Percentiles rank a stretch among this genome's conserved stretches.
Evolutionary conservation across 1,140 invertebrate genomes (phyloP).

Genomic region (Tetramorium alpestre): DNA sequence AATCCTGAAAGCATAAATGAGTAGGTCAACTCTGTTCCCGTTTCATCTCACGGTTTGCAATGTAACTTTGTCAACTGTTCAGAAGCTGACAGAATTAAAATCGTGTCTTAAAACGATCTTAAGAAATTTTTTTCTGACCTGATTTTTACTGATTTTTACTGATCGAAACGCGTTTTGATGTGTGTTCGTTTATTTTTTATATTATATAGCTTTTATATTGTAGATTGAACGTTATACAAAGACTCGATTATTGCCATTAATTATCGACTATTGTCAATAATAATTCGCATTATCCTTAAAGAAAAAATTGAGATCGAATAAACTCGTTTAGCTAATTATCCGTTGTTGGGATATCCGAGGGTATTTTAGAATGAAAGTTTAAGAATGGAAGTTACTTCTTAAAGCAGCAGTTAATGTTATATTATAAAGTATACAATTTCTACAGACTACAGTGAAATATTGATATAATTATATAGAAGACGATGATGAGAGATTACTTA

Average conservation of each 20-base stretch:
- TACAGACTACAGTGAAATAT: constrained; percentile 19
- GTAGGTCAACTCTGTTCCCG: constrained; percentile 26
- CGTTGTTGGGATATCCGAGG: constrained; percentile 14
- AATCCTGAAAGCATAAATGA: constrained; percentile 55
- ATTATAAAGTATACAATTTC: constrained; percentile 18
- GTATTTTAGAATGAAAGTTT: constrained; percentile 21
- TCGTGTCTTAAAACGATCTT: neutral
- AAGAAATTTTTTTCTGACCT: neutral
- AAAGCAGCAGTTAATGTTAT: constrained; percentile 37
- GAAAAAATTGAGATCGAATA: constrained; percentile 13
- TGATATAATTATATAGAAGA: constrained; percentile 38
- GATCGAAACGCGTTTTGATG: neutral
- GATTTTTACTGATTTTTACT: neutral
- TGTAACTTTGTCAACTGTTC: constrained; percentile 61
- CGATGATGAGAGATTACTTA: constrained; percentile 9
- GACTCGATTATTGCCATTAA: neutral
- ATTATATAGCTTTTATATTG: neutral
- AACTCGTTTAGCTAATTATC: constrained; percentile 17
- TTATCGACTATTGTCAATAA: neutral
- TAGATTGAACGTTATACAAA: neutral
- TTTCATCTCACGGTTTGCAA: constrained; percentile 44
- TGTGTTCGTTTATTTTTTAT: neutral
- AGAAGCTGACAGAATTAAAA: constrained; percentile 45
- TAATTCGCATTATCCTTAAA: neutral
- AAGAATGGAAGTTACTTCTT: constrained; percentile 27